Evolutionary conservation across 2,113 vertebrate species (phyloP).

Genomic region (Notiomystis cincta): DNA sequence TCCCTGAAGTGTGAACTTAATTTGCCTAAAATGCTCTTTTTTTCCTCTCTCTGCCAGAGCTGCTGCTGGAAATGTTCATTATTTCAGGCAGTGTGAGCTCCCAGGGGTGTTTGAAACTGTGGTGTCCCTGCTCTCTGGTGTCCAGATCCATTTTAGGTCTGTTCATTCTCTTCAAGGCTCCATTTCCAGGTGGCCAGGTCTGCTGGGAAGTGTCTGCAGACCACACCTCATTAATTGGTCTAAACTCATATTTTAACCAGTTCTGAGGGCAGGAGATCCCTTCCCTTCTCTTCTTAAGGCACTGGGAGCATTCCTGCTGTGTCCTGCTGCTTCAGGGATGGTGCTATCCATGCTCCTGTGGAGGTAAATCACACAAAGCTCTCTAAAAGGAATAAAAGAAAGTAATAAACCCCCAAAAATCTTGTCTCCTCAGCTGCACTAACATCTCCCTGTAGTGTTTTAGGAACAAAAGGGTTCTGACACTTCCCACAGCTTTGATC

Average conservation of each 20-base stretch:
- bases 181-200: fast-evolving
- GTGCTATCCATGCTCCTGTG: not conserved
- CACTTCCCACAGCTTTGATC: not conserved
- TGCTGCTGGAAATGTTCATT: not conserved
- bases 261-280: not conserved
- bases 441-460: not conserved
- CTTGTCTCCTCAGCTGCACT: not conserved
- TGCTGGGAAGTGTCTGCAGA: not conserved
- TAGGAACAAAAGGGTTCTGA: not conserved
- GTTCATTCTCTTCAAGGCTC: not conserved
- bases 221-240: not conserved
- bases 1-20: not conserved
- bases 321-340: not conserved
- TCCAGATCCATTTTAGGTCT: not conserved
- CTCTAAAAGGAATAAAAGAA: not conserved
- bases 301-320: not conserved
- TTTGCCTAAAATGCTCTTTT: not conserved
- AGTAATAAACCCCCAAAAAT: not conserved
- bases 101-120: not conserved
- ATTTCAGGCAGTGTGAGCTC: not conserved
- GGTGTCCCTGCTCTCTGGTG: not conserved
- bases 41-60: no score
- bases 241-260: fast-evolving
- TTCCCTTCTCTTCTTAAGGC: not conserved
- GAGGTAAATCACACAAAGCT: not conserved